Evolutionary conservation across 2,113 vertebrate genomes (phyloP), one percentile per base, ranked within the genome.

Genomic region (Atherinomorus stipes): DNA sequence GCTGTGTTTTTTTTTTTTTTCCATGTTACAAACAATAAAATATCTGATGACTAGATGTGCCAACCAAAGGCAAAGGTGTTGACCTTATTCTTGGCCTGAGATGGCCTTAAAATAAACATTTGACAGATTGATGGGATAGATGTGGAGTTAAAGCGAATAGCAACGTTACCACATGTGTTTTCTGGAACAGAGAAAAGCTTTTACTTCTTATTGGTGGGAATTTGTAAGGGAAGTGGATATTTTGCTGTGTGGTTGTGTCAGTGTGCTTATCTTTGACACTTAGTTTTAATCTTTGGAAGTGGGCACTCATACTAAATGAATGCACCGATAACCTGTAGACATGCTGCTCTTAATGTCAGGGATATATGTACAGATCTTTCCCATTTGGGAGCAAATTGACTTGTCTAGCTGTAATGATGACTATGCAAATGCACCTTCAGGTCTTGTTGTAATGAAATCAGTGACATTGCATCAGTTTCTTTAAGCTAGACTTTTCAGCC

Each of bases 101-200:
- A 66, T 83, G 74, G 73, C 76, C 65, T 85, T 59, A 28, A 51
- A 64, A 63, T 28, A 53, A 86, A 63, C 59, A 59, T 67, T 52
- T 75, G 78, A 85, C 78, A 84, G 76, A 83, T 81, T 53, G 60
- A 44, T 56, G 57, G 19, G 49, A 72, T 64, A 64, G 83, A 45
- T 28, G 71, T 45, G 64, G 73, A 72, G 71, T 69, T 71, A 64
- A 74, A 77, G 37, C 71, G 76, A 59, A 75, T 63, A 65, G 47
- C 1, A 75, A 62, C 63, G 65, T 73, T 85, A 76, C 65, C 70
- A 82, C 42, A 65, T 23, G 68, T 58, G 63, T 80, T 50, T 54
- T 63, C 31, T 47, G 42, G 21, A 16, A 9, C 0, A 0, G 40
- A 26, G 74, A 58, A 34, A n/a, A 26, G 13, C 37, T 73, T 65